These are phyloP conservation scores for Eremophila alpestris DNA, from an alignment of 2,797 vertebrate species.

Conservation along the genomic window DNA sequence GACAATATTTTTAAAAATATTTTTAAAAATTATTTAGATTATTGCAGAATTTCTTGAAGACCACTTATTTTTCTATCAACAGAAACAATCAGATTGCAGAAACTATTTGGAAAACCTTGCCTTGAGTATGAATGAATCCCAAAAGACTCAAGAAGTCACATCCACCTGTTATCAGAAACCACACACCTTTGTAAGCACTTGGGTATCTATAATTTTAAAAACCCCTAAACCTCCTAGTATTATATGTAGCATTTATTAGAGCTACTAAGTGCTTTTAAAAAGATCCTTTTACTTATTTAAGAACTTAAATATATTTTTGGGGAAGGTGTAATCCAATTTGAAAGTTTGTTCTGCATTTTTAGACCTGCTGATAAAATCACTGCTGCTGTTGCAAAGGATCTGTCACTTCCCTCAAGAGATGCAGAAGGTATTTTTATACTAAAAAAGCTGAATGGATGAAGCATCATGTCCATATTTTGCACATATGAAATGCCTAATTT, in stretches of 20 bases:
- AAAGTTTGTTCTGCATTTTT: background rate
- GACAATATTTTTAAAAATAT: background rate
- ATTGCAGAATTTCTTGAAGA: background rate
- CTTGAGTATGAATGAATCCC: background rate
- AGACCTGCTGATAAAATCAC: background rate
- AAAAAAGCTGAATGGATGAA: background rate
- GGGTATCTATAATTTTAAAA: too few relatives aligned
- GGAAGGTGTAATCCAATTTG: background rate
- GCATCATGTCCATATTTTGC: too few relatives aligned
- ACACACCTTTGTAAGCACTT: background rate
- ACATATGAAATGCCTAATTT: background rate
- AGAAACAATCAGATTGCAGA: background rate
- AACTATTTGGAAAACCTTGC: background rate
- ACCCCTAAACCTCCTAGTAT: fast-evolving
- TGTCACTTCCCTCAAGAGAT: background rate
- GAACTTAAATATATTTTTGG: background rate
- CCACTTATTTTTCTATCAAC: background rate
- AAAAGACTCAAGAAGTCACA: background rate
- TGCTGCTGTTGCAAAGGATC: background rate
- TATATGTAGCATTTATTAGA: background rate
- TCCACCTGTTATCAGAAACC: background rate
- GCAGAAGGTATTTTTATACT: background rate
- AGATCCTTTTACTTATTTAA: background rate
- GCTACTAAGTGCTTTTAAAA: background rate
- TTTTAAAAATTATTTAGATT: fast-evolving